Percentiles rank a stretch among this genome's conserved stretches.
phyloP scores from a whole-genome alignment of 2,113 vertebrate species.

The Thunnus maccoyii region DNA sequence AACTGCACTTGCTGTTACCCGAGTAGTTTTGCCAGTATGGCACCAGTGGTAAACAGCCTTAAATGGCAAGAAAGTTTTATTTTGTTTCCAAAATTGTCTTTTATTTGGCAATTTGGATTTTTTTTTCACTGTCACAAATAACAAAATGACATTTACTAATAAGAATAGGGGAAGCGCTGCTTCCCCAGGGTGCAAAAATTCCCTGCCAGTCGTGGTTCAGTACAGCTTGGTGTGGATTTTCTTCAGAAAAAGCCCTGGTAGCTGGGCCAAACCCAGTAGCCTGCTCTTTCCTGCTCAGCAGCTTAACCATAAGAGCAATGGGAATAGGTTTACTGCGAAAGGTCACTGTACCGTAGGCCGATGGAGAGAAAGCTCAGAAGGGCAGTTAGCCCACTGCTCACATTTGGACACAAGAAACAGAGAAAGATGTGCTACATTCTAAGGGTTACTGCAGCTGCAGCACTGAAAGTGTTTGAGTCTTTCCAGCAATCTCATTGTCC shows the following conservation, averaged over 20 bases:
- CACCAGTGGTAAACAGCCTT: neutral
- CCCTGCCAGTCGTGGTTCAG: constrained; percentile 1
- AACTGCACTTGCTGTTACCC: no score
- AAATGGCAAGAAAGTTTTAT: neutral
- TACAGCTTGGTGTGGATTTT: constrained; percentile 35
- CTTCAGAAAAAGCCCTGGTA: constrained; percentile 21
- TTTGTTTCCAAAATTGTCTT: no score
- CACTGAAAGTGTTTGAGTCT: neutral
- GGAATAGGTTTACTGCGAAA: constrained; percentile 58
- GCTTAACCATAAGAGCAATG: constrained; percentile 56
- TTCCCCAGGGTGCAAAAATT: neutral
- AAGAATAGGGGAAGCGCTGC: neutral
- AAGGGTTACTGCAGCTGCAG: constrained; percentile 8
- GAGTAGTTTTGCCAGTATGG: neutral
- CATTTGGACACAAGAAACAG: constrained; percentile 38
- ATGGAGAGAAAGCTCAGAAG: constrained; percentile 36
- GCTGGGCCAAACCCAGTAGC: constrained; percentile 20
- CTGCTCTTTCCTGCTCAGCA: constrained; percentile 47
- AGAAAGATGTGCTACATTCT: constrained; percentile 22
- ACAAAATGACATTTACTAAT: constrained; percentile 8
- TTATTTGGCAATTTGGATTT: neutral
- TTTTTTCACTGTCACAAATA: neutral
- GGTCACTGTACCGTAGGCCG: constrained; percentile 62
- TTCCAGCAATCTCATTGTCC: neutral
- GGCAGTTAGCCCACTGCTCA: constrained; percentile 44